Evolutionary conservation across 2,888 invertebrate genomes (phyloP), one percentile per base, ranked within the genome.

Genomic region (Sylvicola cinctus): DNA sequence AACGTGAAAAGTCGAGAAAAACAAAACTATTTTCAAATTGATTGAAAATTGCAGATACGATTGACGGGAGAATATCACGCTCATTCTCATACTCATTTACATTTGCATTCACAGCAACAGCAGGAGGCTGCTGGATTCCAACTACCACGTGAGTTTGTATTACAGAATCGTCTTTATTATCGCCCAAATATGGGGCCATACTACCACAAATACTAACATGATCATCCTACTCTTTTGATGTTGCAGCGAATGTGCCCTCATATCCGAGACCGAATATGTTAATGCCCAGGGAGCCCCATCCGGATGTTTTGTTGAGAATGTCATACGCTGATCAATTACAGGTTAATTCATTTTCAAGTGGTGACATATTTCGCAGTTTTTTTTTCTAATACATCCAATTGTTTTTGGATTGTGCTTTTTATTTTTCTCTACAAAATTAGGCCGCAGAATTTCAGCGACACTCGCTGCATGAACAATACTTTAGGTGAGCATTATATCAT

Each of bases 1-100:
- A 20, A 20, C 20, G 20, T 6, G 8, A 20, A n/a, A n/a, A n/a
- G n/a, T n/a, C n/a, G n/a, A n/a, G n/a, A 20, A 8, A 20, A 20
- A 8, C 4, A 20, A 20, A 20, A 20, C 20, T 20, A 20, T 20
- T 20, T 20, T 20, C 20, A 20, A n/a, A 28, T 32, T 28, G 28
- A 33, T 38, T 34, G 20, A 37, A 36, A 17, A 29, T 38, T 35
- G 26, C 56, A 78, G 88, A 46, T 90, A 54, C 88, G 88, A 67
- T 85, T 90, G 85, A 85, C 85, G 46, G 84, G 85, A 54, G 84
- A 84, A 63, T 84, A 81, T 63, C 87, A 87, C 62, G 83, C 84
- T 51, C 87, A 88, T 63, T 83, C 85, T 45, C 87, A 87, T 60
- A 83, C 84, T 47, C 84, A 85, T 63, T 81, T 83, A 45, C 84